Conservation (phyloP, 2,888 invertebrate species). For the Macrosiphum euphorbiae region DNA sequence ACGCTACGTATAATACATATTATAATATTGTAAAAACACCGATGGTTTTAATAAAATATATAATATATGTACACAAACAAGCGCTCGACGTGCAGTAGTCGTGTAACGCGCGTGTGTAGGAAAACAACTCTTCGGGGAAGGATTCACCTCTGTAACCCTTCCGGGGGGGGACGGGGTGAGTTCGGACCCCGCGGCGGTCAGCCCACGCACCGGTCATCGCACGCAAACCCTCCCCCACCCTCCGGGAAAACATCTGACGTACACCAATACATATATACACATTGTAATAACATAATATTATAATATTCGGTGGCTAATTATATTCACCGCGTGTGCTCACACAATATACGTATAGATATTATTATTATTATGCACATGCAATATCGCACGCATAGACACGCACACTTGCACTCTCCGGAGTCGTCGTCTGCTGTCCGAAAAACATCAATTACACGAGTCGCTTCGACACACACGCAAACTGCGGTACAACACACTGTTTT, state of each 20-base stretch:
- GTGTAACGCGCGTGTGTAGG: neutral
- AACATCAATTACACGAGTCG: constrained; percentile 59
- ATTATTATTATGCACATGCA: constrained; percentile 28
- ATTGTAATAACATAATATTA: constrained; percentile 8
- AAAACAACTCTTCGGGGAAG: neutral
- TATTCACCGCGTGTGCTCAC: constrained; percentile 43
- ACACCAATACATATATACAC: neutral
- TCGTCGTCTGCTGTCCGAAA: constrained; percentile 47
- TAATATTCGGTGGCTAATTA: constrained; percentile 52
- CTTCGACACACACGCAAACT: neutral
- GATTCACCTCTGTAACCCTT: constrained; percentile 54
- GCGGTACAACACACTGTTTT: neutral
- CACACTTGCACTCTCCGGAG: neutral
- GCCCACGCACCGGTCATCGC: constrained; percentile 6
- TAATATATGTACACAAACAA: neutral
- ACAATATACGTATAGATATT: neutral
- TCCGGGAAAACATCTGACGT: constrained; percentile 55
- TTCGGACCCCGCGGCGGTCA: constrained; percentile 23
- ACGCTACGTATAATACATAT: neutral
- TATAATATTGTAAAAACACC: neutral
- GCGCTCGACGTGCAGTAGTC: neutral
- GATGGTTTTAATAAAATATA: neutral
- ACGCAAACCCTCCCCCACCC: constrained; percentile 31
- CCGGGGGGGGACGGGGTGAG: neutral
- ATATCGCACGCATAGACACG: constrained; percentile 27